Evolutionary conservation across 2,888 invertebrate genomes (phyloP).

Genomic region (Heliconius sara): DNA sequence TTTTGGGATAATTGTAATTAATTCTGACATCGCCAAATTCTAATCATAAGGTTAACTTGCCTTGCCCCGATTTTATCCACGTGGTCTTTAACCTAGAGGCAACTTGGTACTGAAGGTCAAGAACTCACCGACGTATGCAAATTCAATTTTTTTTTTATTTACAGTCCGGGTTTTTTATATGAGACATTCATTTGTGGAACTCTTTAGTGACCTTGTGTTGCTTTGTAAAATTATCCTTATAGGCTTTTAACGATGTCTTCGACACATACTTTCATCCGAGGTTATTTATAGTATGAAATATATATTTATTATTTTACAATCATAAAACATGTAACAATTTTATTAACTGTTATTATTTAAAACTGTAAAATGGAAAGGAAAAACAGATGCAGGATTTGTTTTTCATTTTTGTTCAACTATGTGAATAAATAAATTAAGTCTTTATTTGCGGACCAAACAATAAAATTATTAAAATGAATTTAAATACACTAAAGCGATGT

Average conservation of each 20-base stretch:
- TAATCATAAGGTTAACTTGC: not conserved
- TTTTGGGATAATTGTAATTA: too few relatives aligned
- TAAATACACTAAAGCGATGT: too few relatives aligned
- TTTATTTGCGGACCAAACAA: too few relatives aligned
- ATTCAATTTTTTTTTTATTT: not conserved
- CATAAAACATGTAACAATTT: not conserved
- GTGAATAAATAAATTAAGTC: too few relatives aligned
- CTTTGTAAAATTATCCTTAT: slow-evolving; percentile 6
- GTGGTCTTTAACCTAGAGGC: not conserved
- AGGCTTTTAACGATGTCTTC: not conserved
- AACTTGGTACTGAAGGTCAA: not conserved
- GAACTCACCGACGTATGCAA: not conserved
- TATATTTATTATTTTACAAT: not conserved
- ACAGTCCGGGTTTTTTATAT: not conserved
- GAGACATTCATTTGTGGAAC: not conserved
- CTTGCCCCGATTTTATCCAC: slow-evolving; percentile 2
- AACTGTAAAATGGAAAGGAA: not conserved
- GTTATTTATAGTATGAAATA: slow-evolving; percentile 1
- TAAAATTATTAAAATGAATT: too few relatives aligned
- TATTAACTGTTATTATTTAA: not conserved
- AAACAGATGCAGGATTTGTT: not conserved
- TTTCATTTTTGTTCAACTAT: not conserved
- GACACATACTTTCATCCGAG: not conserved
- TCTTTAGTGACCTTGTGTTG: not conserved
- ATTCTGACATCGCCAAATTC: not conserved